phyloP scores from a whole-genome alignment of 2,797 vertebrate species.

The Clarias pachynema region DNA sequence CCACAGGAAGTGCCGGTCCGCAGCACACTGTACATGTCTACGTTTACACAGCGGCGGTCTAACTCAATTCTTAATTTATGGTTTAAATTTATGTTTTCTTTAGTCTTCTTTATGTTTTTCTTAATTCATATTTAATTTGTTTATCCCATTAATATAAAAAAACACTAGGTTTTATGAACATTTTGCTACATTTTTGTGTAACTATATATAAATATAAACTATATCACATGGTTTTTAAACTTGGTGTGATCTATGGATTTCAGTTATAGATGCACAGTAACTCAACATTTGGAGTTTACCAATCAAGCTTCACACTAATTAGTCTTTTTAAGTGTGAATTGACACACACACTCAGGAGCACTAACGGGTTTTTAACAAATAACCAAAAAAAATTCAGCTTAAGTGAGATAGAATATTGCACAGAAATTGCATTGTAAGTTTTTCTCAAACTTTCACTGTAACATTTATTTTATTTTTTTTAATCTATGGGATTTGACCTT shows the following conservation, averaged over 20 bases:
- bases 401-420: too few relatives aligned
- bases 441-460: neutral
- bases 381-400: too few relatives aligned
- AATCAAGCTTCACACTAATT: neutral
- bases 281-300: neutral
- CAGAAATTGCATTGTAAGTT: neutral
- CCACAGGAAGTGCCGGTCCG: neutral
- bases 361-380: neutral
- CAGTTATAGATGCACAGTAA: neutral
- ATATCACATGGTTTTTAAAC: neutral
- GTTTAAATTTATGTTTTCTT: neutral
- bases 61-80: neutral
- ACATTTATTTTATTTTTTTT: too few relatives aligned
- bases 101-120: neutral
- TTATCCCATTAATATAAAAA: neutral
- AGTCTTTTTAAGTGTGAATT: neutral
- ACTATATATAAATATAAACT: neutral
- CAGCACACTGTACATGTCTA: neutral
- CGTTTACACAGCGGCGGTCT: neutral
- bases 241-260: neutral
- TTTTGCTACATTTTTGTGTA: neutral
- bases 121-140: neutral
- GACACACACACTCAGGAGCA: neutral
- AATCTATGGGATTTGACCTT: neutral
- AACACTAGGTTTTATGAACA: neutral